A percentile compares a stretch with the other conserved stretches of the same genome.
Conservation (phyloP, 2,113 vertebrate species). For the Protobothrops mucrosquamatus region DNA sequence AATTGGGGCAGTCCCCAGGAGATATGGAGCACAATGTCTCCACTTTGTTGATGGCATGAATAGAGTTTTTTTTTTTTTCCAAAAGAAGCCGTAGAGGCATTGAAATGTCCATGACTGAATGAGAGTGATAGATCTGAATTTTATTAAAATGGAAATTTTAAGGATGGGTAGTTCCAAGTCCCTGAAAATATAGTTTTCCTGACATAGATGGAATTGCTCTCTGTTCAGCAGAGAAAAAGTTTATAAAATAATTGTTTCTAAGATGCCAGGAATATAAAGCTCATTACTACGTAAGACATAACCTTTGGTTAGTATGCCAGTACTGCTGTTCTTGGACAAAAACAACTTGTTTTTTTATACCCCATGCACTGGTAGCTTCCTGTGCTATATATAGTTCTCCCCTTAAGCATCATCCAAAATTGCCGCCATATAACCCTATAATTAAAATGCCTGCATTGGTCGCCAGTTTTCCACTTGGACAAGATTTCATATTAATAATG, state of each 20-base stretch:
- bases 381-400: background rate
- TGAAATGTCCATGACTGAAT: background rate
- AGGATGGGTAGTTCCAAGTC: background rate
- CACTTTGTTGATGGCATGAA: background rate
- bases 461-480: background rate
- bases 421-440: background rate
- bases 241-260: background rate
- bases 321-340: background rate
- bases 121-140: background rate
- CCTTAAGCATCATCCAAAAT: background rate
- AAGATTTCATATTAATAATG: background rate
- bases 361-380: background rate
- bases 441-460: background rate
- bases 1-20: background rate
- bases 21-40: background rate
- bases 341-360: background rate
- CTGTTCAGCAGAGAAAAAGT: background rate
- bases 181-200: background rate
- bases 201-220: background rate
- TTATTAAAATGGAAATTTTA: background rate
- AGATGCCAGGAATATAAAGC: background rate
- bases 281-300: background rate
- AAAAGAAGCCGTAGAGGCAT: background rate
- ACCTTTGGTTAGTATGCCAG: background rate
- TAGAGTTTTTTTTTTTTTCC: background rate